Percentiles rank a stretch among this genome's conserved stretches.
These are phyloP conservation scores for Diarsia mendica DNA, from an alignment of 2,888 invertebrate species.

Conservation along the genomic window DNA sequence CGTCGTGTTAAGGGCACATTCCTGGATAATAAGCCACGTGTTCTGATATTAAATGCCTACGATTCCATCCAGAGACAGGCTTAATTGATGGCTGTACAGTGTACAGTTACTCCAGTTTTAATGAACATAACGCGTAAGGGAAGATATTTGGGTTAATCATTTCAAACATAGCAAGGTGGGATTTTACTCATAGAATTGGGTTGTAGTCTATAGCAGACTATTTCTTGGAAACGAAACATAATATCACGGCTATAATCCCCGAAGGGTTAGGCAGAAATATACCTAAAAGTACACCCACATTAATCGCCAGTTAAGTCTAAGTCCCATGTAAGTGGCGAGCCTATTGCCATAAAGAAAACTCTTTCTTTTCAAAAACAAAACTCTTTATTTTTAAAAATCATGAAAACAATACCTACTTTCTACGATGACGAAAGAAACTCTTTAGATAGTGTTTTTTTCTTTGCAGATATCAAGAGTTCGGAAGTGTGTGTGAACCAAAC, in stretches of 20 bases:
- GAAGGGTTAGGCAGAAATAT: too few relatives aligned
- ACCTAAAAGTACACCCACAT: too few relatives aligned
- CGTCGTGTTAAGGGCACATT: constrained; percentile 76
- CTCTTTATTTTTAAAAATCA: too few relatives aligned
- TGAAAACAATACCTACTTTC: too few relatives aligned
- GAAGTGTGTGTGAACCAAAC: neutral
- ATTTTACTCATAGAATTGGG: neutral
- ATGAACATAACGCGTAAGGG: constrained; percentile 33
- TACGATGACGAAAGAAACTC: too few relatives aligned
- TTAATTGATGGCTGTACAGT: constrained; percentile 59
- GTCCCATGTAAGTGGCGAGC: too few relatives aligned
- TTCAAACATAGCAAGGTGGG: neutral
- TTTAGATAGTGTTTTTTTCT: neutral
- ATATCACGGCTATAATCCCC: too few relatives aligned
- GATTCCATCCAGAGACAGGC: constrained; percentile 32
- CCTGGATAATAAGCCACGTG: constrained; percentile 75
- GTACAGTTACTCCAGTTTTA: constrained; percentile 48
- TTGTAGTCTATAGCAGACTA: neutral
- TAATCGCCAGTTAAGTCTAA: too few relatives aligned
- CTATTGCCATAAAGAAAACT: too few relatives aligned
- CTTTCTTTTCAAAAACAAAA: too few relatives aligned
- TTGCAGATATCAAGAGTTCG: neutral
- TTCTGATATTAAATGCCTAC: constrained; percentile 66
- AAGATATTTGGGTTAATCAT: constrained; percentile 36
- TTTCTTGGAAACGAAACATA: too few relatives aligned